Evolutionary conservation across 1,140 invertebrate genomes (phyloP), one percentile per base, ranked within the genome.

Genomic region (Coelopa frigida): DNA sequence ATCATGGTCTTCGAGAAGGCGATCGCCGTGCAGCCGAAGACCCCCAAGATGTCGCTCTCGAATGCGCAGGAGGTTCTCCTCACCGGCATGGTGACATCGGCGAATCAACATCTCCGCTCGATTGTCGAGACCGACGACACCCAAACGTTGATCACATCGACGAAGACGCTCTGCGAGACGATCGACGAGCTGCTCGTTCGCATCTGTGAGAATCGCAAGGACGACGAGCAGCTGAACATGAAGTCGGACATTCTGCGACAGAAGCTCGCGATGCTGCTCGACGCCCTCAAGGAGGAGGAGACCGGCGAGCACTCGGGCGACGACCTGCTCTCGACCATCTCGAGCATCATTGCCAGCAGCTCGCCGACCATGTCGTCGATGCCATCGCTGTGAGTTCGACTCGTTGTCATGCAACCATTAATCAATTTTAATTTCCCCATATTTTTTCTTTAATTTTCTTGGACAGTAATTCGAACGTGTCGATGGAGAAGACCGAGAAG

Each of bases 1-100:
- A 88, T 94, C 59, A 88, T 94, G 89, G 88, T 89, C 3, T 94
- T 90, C 58, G 84, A 88, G 68, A 77, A 84, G 23, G 78, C 80
- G 31, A 77, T 87, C 54, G 76, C 81, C 6, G 70, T 82, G 44
- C 48, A 45, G 22, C 62, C 62, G 5, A 72, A 74, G 20, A 59
- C 63, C 40, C 72, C 74, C 12, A 81, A 78, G 61, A 70, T 74
- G 58, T 78, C 73, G 17, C 61, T 77, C 40, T 78, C 74, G 48
- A 70, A 60, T 8, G 75, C 73, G 52, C 64, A 71, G 11, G 75
- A 79, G 17, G 70, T 70, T 1, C 60, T 79, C 44, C 72, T 78
- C 4, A 72, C 78, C 12, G 72, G 81, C 20, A 91, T 91, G 60
- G 91, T 94, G 61, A 82, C 86, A 51, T 81, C 79, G 18, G 78